Conservation (phyloP, 2,113 vertebrate species). For the Columba janthina region DNA sequence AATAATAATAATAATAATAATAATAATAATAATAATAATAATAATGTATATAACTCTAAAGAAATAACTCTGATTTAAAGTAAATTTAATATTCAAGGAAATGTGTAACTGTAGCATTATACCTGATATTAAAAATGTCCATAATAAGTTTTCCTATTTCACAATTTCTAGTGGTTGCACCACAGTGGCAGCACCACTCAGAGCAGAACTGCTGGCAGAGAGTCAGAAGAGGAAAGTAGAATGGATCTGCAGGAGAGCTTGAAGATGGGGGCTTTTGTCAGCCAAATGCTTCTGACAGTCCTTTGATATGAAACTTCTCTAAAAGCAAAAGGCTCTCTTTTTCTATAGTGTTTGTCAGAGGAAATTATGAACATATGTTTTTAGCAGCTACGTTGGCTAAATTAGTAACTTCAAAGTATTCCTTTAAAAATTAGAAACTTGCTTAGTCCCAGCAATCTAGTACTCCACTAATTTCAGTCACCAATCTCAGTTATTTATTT, state of each 20-base stretch:
- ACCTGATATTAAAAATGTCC: background rate
- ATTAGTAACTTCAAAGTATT: background rate
- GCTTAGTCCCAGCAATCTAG: background rate
- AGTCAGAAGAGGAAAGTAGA: background rate
- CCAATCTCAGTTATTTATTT: constrained; percentile 45
- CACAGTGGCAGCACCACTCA: background rate
- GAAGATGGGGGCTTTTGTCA: background rate
- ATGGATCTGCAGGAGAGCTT: background rate
- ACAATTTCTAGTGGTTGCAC: background rate
- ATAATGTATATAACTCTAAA: background rate
- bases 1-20: background rate
- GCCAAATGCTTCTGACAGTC: background rate
- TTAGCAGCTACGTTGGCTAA: background rate
- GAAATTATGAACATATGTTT: background rate
- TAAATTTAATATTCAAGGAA: background rate
- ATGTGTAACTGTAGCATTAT: background rate
- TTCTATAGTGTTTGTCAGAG: background rate
- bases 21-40: no score
- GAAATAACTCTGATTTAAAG: background rate
- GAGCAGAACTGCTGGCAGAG: background rate
- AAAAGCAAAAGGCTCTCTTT: background rate
- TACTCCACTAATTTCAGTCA: background rate
- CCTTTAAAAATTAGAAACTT: background rate
- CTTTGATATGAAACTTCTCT: background rate
- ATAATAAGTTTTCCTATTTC: background rate